Evolutionary conservation across 2,888 invertebrate species (phyloP), one percentile per base, ranked within the genome.

Genomic region (Chironomus tentans): DNA sequence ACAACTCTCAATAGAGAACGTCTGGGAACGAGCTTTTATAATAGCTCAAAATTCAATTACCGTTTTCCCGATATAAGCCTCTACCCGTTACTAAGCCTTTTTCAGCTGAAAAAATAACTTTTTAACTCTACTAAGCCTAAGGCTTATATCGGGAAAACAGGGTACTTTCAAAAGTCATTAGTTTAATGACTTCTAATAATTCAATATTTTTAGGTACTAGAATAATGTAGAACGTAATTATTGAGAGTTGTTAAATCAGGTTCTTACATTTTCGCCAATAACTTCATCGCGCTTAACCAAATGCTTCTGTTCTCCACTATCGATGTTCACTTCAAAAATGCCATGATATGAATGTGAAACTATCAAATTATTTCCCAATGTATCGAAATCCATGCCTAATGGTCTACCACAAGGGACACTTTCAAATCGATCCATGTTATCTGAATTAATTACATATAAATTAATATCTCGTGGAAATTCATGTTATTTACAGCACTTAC

Each of bases 361-460:
- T 80, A 89, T 90, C 80, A 90, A 87, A 79, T 82, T 85, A 78
- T 84, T 87, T 79, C 50, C 92, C 79, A 88, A 86, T 69, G 88
- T 88, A 82, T 94, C 92, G 81, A 96, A 92, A 77, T 88, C 85
- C 81, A 98, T 85, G 12, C 97, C 98, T n/a, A 98, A 85, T 0
- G 97, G 96, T 77, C 97, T 88, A 1, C 98, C 98, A 84, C 98
- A 98, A 76, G 89, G 88, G 7, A 89, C 86, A 82, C 95, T 96
- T 81, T 95, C 90, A 80, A 87, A 86, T 68, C 87, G 80, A 7
- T 90, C 91, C 82, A 82, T 87, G 90, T 90, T 80, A 48, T 83
- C 83, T 56, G 15, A 61, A 78, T 78, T 69, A 38, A 24, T 21
- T 15, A 68, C 5, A 22, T 1, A 68, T 21, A 21, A 38, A 46